These are phyloP conservation scores for Protobothrops flavoviridis DNA, from an alignment of 2,113 vertebrate species.

Conservation along the genomic window DNA sequence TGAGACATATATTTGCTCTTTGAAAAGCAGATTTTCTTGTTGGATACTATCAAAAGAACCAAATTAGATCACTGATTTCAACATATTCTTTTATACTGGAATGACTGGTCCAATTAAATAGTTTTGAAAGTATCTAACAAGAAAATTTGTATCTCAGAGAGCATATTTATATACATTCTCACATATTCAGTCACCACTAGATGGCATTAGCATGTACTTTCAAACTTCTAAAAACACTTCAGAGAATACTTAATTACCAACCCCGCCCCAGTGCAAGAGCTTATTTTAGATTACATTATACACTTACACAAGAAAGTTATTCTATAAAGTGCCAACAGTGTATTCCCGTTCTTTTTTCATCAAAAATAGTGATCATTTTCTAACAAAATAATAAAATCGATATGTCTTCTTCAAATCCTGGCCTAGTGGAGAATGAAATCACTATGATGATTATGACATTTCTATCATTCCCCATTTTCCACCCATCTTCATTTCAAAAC, in stretches of 20 bases:
- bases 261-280: background rate
- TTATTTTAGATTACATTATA: background rate
- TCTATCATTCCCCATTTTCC: background rate
- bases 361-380: background rate
- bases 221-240: background rate
- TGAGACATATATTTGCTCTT: background rate
- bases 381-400: background rate
- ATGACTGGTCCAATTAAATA: background rate
- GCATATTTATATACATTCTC: background rate
- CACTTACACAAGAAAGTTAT: background rate
- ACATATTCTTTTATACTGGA: background rate
- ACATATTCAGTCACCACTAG: conserved; percentile 30
- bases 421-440: background rate
- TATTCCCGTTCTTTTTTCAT: background rate
- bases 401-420: background rate
- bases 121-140: background rate
- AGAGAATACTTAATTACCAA: background rate
- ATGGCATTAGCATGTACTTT: conserved; percentile 34
- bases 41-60: background rate
- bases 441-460: background rate
- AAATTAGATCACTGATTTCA: background rate
- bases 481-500: background rate
- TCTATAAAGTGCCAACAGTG: background rate
- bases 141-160: background rate
- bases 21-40: background rate